A percentile compares a stretch with the other conserved stretches of the same genome.
These are phyloP conservation scores for Crotalus viridis DNA, from an alignment of 2,113 vertebrate genomes.

Conservation along the genomic window DNA sequence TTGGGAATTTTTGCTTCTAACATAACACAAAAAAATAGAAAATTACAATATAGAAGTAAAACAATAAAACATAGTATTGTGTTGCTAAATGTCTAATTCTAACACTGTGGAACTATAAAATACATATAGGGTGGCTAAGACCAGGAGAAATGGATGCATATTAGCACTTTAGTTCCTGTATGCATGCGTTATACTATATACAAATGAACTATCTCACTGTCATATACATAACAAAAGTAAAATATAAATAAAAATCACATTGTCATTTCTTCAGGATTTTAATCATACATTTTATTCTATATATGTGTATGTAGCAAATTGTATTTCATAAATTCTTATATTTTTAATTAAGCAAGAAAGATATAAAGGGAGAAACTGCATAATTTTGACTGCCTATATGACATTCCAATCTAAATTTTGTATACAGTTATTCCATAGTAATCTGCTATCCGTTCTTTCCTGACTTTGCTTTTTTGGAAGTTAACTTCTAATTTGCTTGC, in stretches of 20 bases:
- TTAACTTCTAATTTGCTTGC: neutral
- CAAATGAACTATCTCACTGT: neutral
- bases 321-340: neutral
- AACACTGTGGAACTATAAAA: neutral
- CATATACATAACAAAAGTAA: neutral
- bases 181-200: neutral
- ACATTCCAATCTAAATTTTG: neutral
- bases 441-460: neutral
- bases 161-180: neutral
- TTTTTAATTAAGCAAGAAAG: neutral
- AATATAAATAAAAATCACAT: neutral
- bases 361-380: neutral
- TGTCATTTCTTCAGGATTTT: neutral
- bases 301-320: neutral
- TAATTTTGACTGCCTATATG: neutral
- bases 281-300: neutral
- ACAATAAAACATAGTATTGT: neutral
- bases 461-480: neutral
- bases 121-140: neutral
- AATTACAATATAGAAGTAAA: neutral
- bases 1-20: accelerated
- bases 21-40: accelerated
- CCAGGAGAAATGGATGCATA: neutral
- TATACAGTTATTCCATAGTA: neutral
- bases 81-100: neutral